These are phyloP conservation scores for Chondrosia reniformis DNA, from an alignment of 37 sponge, comb jelly and placozoan genomes.

Conservation along the genomic window DNA sequence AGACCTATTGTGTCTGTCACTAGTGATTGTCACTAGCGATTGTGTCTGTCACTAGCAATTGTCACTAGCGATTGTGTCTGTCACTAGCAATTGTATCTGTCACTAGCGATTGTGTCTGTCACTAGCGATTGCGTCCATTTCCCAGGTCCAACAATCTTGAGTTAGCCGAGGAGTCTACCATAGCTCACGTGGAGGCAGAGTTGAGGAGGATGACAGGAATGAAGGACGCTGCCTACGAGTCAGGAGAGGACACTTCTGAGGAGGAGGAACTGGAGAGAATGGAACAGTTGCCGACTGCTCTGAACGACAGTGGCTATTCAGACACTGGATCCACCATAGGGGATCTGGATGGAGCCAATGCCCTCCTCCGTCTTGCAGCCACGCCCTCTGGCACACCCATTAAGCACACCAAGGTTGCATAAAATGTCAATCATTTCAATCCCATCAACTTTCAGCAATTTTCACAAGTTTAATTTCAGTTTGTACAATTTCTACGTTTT, in stretches of 20 bases:
- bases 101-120: too few relatives aligned
- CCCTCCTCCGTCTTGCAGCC: slow-evolving; percentile 11
- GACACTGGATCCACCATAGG: slow-evolving; percentile 20
- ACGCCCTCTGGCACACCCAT: background rate
- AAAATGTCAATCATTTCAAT: too few relatives aligned
- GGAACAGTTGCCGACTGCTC: background rate
- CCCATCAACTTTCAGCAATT: too few relatives aligned
- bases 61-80: too few relatives aligned
- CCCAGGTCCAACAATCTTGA: too few relatives aligned
- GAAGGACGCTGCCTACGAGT: slow-evolving; percentile 9
- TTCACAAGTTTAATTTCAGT: background rate
- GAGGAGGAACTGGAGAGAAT: background rate
- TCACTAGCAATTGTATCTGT: too few relatives aligned
- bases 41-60: too few relatives aligned
- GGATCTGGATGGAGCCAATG: slow-evolving; percentile 20
- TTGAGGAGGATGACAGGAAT: background rate
- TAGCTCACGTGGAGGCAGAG: slow-evolving; percentile 20
- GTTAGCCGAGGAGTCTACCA: slow-evolving; percentile 13
- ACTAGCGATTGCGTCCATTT: too few relatives aligned
- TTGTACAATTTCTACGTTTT: background rate
- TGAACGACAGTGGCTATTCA: slow-evolving; percentile 20
- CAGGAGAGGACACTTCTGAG: background rate
- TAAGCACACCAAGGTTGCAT: background rate
- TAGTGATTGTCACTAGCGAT: too few relatives aligned
- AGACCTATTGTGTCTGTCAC: too few relatives aligned